Evolutionary conservation across 1,140 invertebrate genomes (phyloP).

Genomic region (Triops longicaudatus): DNA sequence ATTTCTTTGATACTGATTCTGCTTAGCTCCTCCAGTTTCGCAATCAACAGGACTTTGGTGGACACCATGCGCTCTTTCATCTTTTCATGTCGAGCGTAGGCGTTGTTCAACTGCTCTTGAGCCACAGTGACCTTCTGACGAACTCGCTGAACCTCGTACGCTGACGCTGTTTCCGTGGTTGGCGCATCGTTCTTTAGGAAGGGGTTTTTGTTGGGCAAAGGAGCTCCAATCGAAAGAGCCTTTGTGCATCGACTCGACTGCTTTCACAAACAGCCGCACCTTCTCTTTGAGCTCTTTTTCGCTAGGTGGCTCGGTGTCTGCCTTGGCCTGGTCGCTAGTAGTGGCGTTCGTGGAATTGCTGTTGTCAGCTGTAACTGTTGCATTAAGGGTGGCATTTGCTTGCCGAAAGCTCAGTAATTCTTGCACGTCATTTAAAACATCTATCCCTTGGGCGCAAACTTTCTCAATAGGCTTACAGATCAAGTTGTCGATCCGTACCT

Average conservation of each 20-base stretch:
- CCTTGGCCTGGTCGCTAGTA: too few species aligned
- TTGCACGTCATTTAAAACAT: background rate
- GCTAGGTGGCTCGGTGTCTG: too few species aligned
- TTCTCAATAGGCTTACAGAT: background rate
- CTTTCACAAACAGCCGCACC: too few species aligned
- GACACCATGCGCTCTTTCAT: constrained; percentile 9
- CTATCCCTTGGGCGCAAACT: background rate
- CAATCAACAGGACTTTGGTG: constrained; percentile 17
- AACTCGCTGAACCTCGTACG: too few species aligned
- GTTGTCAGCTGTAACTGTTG: background rate
- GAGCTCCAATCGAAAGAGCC: too few species aligned
- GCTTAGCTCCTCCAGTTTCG: background rate
- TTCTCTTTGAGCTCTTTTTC: too few species aligned
- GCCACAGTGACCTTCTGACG: background rate
- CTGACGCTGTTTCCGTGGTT: too few species aligned
- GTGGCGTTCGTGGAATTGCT: too few species aligned
- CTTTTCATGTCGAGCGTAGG: background rate
- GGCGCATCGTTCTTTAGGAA: too few species aligned
- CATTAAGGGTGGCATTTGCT: background rate
- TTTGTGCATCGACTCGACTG: too few species aligned
- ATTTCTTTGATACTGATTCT: constrained; percentile 21
- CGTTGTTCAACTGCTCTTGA: background rate
- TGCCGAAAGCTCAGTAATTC: constrained; percentile 3
- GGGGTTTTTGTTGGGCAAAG: too few species aligned
- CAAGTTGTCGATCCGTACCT: background rate